phyloP scores from a whole-genome alignment of 64 coral and sea anemone genomes.

The Porites lutea region DNA sequence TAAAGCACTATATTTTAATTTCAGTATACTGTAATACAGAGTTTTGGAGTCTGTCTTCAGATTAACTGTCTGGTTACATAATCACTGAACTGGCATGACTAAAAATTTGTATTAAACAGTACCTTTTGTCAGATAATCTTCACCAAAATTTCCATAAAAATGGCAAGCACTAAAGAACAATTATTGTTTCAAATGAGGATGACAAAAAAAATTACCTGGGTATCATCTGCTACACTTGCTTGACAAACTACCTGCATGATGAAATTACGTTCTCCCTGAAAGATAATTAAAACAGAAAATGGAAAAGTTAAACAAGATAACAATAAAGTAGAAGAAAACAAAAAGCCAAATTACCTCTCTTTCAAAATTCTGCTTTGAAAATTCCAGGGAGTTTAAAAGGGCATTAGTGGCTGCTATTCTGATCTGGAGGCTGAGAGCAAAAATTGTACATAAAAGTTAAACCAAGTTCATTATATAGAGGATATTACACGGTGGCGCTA shows the following conservation, averaged over 20 bases:
- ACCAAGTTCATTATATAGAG: background rate
- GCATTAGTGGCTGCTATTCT: constrained; percentile 91
- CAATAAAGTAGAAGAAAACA: background rate
- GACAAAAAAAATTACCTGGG: constrained; percentile 9
- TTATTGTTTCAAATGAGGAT: too few species aligned
- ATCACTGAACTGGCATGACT: too few species aligned
- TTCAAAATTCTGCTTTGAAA: constrained; percentile 99
- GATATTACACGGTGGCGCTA: too few species aligned
- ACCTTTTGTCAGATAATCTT: too few species aligned
- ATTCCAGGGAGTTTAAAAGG: constrained; percentile 96
- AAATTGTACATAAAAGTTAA: background rate
- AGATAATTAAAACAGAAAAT: background rate
- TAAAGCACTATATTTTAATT: too few species aligned
- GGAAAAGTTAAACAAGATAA: background rate
- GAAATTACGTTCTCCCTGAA: constrained; percentile 84
- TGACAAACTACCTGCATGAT: constrained; percentile 99
- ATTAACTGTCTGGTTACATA: too few species aligned
- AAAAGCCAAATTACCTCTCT: constrained; percentile 55
- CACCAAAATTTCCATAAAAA: too few species aligned
- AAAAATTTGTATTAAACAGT: too few species aligned
- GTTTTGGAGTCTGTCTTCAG: too few species aligned
- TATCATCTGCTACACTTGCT: constrained; percentile 87
- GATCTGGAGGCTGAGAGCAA: constrained; percentile 69
- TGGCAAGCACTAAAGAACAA: too few species aligned
- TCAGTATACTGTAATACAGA: too few species aligned